Percentiles rank a stretch among this genome's conserved stretches.
These are phyloP conservation scores for Albula glossodonta DNA, from an alignment of 2,113 vertebrate genomes.

Conservation along the genomic window DNA sequence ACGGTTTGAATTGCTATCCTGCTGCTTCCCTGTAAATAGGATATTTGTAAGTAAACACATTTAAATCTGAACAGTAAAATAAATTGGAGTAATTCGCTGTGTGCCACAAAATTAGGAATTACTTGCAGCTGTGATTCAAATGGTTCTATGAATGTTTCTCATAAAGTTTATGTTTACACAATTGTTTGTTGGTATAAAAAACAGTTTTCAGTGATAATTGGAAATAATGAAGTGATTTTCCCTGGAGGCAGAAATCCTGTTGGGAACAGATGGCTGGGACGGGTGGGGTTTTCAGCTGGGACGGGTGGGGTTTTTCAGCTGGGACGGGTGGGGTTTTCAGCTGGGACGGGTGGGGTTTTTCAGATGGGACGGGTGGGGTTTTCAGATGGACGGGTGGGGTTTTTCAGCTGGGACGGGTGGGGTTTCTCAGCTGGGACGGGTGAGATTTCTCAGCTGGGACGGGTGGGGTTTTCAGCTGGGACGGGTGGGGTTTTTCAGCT, in stretches of 20 bases:
- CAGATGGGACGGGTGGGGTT: too few species aligned
- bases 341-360: too few species aligned
- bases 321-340: too few species aligned
- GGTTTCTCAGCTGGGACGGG: too few species aligned
- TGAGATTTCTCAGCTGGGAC: too few species aligned
- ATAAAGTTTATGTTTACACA: background rate
- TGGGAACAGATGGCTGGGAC: background rate
- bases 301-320: too few species aligned
- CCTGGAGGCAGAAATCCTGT: background rate
- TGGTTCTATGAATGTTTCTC: background rate
- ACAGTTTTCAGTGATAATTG: background rate
- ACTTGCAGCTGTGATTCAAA: background rate
- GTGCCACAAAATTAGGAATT: conserved; percentile 3
- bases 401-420: too few species aligned
- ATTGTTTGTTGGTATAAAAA: background rate
- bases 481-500: too few species aligned
- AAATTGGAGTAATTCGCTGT: background rate
- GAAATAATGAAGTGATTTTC: conserved; percentile 3
- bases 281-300: background rate
- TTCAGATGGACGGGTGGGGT: too few species aligned
- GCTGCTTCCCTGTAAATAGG: background rate
- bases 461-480: too few species aligned
- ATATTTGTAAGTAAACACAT: background rate
- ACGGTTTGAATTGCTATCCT: background rate
- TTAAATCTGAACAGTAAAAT: background rate